Conservation (phyloP, 1,140 invertebrate genomes). For the Cheumatopsyche charites region DNA sequence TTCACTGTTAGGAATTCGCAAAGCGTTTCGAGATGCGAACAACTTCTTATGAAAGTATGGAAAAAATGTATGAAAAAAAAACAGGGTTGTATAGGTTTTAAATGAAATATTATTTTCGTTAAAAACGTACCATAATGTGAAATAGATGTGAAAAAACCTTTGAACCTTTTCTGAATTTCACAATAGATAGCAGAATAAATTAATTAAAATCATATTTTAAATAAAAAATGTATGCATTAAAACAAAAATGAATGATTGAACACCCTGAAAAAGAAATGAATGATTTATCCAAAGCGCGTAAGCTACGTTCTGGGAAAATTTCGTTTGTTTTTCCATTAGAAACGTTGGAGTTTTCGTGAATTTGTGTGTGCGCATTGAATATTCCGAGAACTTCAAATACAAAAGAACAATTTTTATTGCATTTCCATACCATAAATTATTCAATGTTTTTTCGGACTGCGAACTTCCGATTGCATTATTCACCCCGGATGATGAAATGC, state of each 20-base stretch:
- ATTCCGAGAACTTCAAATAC: background rate
- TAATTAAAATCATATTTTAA: too few relatives aligned
- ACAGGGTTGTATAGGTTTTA: too few relatives aligned
- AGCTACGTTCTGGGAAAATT: background rate
- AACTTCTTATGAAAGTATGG: background rate
- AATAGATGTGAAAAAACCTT: too few relatives aligned
- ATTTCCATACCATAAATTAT: constrained; percentile 21
- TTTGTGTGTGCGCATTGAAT: background rate
- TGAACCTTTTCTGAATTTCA: too few relatives aligned
- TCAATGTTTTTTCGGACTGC: background rate
- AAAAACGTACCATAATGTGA: too few relatives aligned
- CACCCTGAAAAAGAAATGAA: background rate
- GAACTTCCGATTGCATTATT: too few relatives aligned
- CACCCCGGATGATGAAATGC: too few relatives aligned
- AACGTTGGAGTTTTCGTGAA: background rate
- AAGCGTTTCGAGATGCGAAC: background rate
- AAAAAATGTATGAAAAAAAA: background rate
- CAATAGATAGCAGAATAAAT: too few relatives aligned
- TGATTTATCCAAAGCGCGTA: constrained; percentile 3
- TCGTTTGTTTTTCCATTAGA: background rate
- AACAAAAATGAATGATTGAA: too few relatives aligned
- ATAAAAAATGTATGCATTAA: too few relatives aligned
- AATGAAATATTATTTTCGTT: too few relatives aligned
- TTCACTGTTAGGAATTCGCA: constrained; percentile 2
- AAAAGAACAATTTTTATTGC: background rate